Conservation (phyloP, 2,888 invertebrate genomes). For the Platycnemis pennipes region DNA sequence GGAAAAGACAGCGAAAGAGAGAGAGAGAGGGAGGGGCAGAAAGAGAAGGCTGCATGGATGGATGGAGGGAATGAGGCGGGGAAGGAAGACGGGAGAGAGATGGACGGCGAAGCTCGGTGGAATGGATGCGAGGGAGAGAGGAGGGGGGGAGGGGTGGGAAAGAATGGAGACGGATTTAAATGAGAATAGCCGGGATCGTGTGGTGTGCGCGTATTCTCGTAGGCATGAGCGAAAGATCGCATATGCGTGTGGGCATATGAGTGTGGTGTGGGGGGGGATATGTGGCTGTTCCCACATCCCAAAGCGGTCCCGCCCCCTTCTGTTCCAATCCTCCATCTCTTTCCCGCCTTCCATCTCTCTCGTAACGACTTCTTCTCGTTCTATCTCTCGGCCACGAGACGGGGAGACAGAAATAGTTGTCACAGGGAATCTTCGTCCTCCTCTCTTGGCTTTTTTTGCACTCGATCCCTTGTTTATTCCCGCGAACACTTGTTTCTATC, state of each 20-base stretch:
- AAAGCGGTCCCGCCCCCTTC: slow-evolving; percentile 21
- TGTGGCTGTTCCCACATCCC: slow-evolving; percentile 21
- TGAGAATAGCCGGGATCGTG: neutral
- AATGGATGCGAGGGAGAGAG: neutral
- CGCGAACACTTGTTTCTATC: neutral
- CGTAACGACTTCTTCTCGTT: no score
- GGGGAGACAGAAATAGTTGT: slow-evolving; percentile 41
- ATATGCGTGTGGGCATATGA: no score
- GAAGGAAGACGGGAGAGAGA: neutral
- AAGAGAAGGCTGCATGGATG: neutral
- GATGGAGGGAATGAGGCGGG: neutral
- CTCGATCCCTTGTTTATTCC: neutral
- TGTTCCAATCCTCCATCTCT: no score
- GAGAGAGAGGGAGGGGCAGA: neutral
- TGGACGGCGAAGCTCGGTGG: neutral
- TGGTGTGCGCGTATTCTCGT: neutral
- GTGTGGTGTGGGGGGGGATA: neutral
- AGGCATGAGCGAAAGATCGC: no score
- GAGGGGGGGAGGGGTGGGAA: neutral
- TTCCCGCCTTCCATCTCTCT: neutral
- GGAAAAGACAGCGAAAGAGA: neutral
- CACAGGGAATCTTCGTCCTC: neutral
- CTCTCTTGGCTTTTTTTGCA: neutral
- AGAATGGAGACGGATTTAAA: neutral
- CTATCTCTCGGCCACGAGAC: neutral